Base-by-base conservation (phyloP, 2,113 vertebrate species). In the Tylochromis polylepis region DNA sequence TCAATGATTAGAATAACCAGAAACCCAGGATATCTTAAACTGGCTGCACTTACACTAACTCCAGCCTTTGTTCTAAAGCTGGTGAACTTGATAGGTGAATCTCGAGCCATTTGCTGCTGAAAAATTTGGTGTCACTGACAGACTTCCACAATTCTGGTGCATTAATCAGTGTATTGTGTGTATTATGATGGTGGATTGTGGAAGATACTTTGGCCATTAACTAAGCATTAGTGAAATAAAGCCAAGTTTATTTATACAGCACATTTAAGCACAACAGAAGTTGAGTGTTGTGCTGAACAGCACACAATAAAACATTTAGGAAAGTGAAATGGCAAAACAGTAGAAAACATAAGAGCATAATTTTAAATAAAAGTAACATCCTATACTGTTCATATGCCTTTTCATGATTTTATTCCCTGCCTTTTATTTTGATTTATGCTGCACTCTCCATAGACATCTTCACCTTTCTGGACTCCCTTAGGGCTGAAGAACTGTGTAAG, bases 11-110 rank as follows among this genome's bases (percentile, higher is more conserved):
- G 67, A 16, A 2, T 49, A 7, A 49, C 41, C 67, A 27, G 65
- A 43, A 24, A 70, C n/a, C 1, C 65, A 72, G 8, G 5, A 72
- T 27, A 72, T 11, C 65, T 43, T 11, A 5, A n/a, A 55, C 51
- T 51, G 49, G 16, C 49, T 51, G 16, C 20, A n/a, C 51, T 55
- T 27, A 0, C 0, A 16, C 65, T 0, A 43, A 70, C 38, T 24
- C 22, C 65, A 72, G 65, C 22, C 5, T 24, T 11, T 3, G 1
- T 43, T 70, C n/a, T 43, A 2, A 70, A 24, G 38, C 14, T 72
- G 5, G 14, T 72, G 8, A 72, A 46, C 67, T 72, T 8, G 1
- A 10, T 46, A 15, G 1, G 8, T 72, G 41, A 49, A 29, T 16
- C 43, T 29, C 0, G 8, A 75, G 22, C 15, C 14, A 1, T 27